phyloP scores from a whole-genome alignment of 2,113 vertebrate species.

The Sylvilagus bachmani region DNA sequence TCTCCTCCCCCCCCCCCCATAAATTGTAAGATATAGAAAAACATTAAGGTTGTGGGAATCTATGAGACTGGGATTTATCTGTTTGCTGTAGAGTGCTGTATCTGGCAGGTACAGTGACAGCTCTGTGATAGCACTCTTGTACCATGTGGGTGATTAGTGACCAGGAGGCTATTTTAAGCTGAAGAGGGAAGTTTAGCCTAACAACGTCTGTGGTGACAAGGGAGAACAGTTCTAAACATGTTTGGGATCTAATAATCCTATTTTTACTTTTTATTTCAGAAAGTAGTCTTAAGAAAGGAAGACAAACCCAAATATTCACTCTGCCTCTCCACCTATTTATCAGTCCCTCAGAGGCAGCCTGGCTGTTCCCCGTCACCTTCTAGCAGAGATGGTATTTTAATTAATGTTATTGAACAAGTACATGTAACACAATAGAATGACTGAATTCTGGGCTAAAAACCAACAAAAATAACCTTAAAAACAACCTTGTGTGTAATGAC shows the following conservation, averaged over 20 bases:
- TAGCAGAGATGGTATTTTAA: constrained; percentile 73
- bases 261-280: constrained; percentile 71
- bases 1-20: neutral
- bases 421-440: constrained; percentile 63
- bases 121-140: constrained; percentile 59
- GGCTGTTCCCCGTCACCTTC: constrained; percentile 60
- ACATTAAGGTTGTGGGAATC: neutral
- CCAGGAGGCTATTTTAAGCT: constrained; percentile 38
- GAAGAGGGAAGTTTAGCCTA: constrained; percentile 28
- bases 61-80: neutral
- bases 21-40: neutral
- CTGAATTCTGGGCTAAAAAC: constrained; percentile 76
- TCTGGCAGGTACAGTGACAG: constrained; percentile 36
- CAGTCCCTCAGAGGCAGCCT: neutral
- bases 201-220: constrained; percentile 55
- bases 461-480: constrained; percentile 42
- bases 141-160: constrained; percentile 17
- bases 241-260: constrained; percentile 62
- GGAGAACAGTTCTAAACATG: constrained; percentile 66
- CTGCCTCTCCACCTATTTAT: constrained; percentile 10
- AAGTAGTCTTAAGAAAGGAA: constrained; percentile 1
- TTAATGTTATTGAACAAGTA: constrained; percentile 61
- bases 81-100: neutral
- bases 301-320: neutral
- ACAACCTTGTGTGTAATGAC: neutral